These are phyloP conservation scores for Castor canadensis DNA, from an alignment of 2,113 vertebrate species.

Conservation along the genomic window DNA sequence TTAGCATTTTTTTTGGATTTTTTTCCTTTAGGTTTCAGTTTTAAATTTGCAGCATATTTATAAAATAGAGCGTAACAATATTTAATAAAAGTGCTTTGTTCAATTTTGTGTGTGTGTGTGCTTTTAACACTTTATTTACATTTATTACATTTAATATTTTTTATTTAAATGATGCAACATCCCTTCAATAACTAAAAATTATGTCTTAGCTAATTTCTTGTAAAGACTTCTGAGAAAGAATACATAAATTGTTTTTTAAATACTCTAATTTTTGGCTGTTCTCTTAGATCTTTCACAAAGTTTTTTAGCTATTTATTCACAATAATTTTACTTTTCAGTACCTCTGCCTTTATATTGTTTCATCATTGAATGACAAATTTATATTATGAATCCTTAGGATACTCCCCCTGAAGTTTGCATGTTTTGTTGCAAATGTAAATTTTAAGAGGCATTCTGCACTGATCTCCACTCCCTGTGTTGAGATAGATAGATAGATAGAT, in stretches of 20 bases:
- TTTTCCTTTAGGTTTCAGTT: no score
- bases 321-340: neutral
- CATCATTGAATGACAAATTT: neutral
- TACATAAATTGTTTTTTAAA: neutral
- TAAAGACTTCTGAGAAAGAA: neutral
- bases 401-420: neutral
- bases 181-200: neutral
- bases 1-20: no score
- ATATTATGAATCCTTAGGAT: neutral
- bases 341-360: neutral
- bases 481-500: no score
- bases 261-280: neutral
- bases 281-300: neutral
- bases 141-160: neutral
- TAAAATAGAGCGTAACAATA: no score
- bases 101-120: no score
- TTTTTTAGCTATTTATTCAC: neutral
- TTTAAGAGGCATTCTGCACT: neutral
- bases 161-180: neutral
- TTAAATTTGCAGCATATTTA: no score
- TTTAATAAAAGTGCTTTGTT: no score
- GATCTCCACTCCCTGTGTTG: no score
- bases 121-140: no score
- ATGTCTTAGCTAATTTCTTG: neutral
- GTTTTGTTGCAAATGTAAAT: neutral